phyloP scores from a whole-genome alignment of 92 coral and sea anemone genomes.

The Anthopleura xanthogrammica region DNA sequence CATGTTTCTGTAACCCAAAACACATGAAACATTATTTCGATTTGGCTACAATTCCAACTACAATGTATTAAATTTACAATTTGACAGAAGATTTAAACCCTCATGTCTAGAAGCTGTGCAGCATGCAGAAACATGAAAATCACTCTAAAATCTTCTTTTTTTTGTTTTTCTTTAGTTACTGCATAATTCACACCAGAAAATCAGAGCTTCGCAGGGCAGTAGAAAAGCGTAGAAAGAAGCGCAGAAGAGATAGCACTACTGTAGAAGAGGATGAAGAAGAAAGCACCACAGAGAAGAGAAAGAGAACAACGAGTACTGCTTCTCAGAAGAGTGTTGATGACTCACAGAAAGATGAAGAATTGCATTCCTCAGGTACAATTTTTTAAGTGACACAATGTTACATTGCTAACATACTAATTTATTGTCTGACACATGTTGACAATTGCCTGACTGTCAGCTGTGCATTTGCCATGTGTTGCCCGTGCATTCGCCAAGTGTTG shows the following conservation, averaged over 20 bases:
- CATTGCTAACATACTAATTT: too few species aligned
- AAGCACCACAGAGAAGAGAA: conserved; percentile 46
- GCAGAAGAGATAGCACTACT: conserved; percentile 35
- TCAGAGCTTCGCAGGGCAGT: conserved; percentile 93
- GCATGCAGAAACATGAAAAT: background rate
- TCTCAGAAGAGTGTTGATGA: conserved; percentile 69
- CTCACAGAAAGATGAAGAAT: conserved; percentile 57
- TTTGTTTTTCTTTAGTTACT: conserved; percentile 58
- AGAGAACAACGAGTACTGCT: conserved; percentile 60
- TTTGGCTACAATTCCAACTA: too few species aligned
- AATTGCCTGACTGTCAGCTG: too few species aligned
- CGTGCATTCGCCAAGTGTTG: too few species aligned
- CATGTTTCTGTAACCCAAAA: too few species aligned
- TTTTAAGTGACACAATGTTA: background rate
- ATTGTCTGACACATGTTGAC: too few species aligned
- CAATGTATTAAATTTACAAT: too few species aligned
- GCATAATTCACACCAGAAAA: conserved; percentile 94
- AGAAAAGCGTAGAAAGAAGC: conserved; percentile 79
- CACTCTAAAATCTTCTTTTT: background rate
- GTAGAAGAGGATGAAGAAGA: conserved; percentile 54
- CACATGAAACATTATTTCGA: too few species aligned
- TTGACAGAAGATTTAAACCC: too few species aligned
- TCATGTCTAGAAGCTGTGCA: too few species aligned
- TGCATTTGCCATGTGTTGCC: too few species aligned
- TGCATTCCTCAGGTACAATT: conserved; percentile 61